phyloP scores from a whole-genome alignment of 2,888 invertebrate genomes.

The Rhagophthalmus giganteus region DNA sequence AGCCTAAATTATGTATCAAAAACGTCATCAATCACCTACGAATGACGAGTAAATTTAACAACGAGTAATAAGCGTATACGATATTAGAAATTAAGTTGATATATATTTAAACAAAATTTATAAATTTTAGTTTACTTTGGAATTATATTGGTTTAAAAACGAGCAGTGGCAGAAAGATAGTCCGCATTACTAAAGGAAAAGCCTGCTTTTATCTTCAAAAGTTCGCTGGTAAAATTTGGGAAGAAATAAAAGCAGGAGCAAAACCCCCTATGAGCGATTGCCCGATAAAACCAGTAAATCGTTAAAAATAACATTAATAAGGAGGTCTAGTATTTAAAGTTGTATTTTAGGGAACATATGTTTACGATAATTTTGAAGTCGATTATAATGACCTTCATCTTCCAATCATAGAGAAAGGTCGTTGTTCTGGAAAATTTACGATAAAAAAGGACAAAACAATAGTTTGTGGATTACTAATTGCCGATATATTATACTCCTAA shows the following conservation, averaged over 20 bases:
- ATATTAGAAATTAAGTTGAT: too few species aligned
- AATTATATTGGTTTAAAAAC: slow-evolving; percentile 12
- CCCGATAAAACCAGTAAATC: slow-evolving; percentile 3
- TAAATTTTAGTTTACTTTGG: slow-evolving; percentile 7
- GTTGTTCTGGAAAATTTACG: not conserved
- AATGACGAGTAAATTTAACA: too few species aligned
- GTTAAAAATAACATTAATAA: not conserved
- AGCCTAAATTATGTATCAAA: too few species aligned
- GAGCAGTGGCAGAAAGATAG: slow-evolving; percentile 5
- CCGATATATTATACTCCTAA: not conserved
- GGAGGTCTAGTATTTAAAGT: not conserved
- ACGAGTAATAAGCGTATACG: too few species aligned
- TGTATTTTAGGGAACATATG: not conserved
- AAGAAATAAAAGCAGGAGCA: slow-evolving; percentile 2
- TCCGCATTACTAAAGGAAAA: slow-evolving; percentile 12
- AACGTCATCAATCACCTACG: too few species aligned
- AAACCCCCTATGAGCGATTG: slow-evolving; percentile 10
- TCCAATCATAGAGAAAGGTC: not conserved
- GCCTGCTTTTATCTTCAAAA: slow-evolving; percentile 16
- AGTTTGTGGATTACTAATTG: not conserved
- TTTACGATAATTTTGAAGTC: not conserved
- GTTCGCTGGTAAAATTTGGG: slow-evolving; percentile 10
- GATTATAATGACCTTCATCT: not conserved
- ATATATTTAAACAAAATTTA: too few species aligned
- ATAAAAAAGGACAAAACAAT: not conserved